Percentiles rank a stretch among this genome's conserved stretches.
Evolutionary conservation across 1,140 invertebrate species (phyloP).

Genomic region (Bombyx mandarina): DNA sequence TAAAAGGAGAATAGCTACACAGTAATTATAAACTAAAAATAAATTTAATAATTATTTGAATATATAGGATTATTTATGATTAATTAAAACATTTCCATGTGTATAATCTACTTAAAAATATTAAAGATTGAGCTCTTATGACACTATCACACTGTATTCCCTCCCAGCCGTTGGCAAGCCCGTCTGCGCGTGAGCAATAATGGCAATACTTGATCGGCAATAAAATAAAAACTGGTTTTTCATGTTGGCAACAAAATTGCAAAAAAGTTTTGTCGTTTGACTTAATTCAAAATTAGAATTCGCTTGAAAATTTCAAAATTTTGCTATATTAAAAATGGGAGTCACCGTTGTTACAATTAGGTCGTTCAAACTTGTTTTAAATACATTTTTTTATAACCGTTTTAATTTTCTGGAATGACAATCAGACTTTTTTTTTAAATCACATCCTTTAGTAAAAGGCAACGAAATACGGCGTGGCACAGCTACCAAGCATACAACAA

Average conservation of each 20-base stretch:
- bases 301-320: too few species aligned
- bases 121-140: constrained; percentile 50
- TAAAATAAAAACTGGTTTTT: not conserved
- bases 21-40: constrained; percentile 28
- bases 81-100: constrained; percentile 37
- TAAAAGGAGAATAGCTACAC: constrained; percentile 24
- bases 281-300: too few species aligned
- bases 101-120: constrained; percentile 24
- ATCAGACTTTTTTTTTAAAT: not conserved
- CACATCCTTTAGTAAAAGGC: too few species aligned
- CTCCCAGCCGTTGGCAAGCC: constrained; percentile 35
- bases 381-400: too few species aligned
- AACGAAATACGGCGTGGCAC: too few species aligned
- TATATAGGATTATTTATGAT: constrained; percentile 29
- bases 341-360: too few species aligned
- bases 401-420: not conserved
- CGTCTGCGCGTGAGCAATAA: constrained; percentile 27
- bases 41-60: constrained; percentile 23
- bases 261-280: too few species aligned
- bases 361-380: too few species aligned
- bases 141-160: constrained; percentile 43
- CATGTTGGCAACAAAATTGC: too few species aligned
- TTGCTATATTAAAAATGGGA: too few species aligned
- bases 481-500: too few species aligned
- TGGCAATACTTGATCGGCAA: constrained; percentile 38